A percentile compares a stretch with the other conserved stretches of the same genome.
Conservation (phyloP, 2,888 invertebrate genomes). For the Mechanitis messenoides region DNA sequence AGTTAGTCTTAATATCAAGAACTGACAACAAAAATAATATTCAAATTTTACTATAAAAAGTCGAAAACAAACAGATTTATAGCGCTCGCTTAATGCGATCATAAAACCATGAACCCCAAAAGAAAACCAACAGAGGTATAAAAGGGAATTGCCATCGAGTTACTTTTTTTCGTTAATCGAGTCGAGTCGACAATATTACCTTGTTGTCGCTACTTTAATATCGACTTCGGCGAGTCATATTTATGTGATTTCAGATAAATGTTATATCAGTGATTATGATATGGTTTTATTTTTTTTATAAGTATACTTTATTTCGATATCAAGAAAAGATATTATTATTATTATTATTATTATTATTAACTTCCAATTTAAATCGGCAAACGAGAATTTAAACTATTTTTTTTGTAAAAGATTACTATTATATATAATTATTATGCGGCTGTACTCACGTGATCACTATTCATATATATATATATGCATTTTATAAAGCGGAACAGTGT, state of each 20-base stretch:
- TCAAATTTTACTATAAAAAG: background rate
- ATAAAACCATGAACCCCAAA: conserved; percentile 6
- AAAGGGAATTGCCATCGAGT: conserved; percentile 1
- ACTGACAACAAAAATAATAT: background rate
- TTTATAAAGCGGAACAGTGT: no score
- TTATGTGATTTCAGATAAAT: background rate
- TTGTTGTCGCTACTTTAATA: background rate
- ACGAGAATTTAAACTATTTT: no score
- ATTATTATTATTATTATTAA: no score
- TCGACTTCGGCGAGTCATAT: background rate
- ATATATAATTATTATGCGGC: no score
- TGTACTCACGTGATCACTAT: no score
- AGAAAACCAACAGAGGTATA: conserved; percentile 2
- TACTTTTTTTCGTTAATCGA: conserved; percentile 1
- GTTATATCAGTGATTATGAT: background rate
- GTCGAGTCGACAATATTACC: background rate
- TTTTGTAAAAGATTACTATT: no score
- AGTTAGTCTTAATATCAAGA: background rate
- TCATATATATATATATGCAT: no score
- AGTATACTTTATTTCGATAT: no score
- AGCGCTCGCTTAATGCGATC: conserved; percentile 1
- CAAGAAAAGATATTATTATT: no score
- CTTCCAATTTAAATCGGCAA: no score
- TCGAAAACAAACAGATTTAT: conserved; percentile 4
- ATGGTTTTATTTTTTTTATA: no score